Evolutionary conservation across 2,888 invertebrate species (phyloP), one percentile per base, ranked within the genome.

Genomic region (Dusona sp.): DNA sequence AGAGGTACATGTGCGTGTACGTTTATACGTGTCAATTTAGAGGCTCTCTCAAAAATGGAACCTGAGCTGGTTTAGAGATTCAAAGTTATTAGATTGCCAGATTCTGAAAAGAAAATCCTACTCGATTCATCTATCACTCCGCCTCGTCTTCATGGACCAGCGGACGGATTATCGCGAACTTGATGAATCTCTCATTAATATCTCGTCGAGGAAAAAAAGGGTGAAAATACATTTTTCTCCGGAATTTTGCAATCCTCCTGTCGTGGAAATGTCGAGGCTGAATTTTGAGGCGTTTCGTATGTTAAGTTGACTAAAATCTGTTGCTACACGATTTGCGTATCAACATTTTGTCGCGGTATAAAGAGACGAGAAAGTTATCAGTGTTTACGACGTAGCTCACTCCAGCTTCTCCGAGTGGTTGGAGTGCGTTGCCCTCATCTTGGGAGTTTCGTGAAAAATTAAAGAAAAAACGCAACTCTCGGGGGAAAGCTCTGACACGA

Each of bases 391-490:
- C 25, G 74, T 38, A 45, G 48, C 51, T 68, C n/a, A 33, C 33
- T 19, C 11, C 48, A 29, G 78, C 13, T 29, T n/a, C 9, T 4
- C 13, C 22, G 48, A 72, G 48, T 57, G 29, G 11, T 7, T 36
- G n/a, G 45, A 72, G 72, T 11, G 36, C 38, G 64, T 79, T 68
- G 36, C 38, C 68, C 72, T 80, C 38, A n/a, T 67, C 78, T 42
- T 54, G 70, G 45, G 65, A 51, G 38, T 61, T 68, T 54, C 33
- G 45, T 84, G 54, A 84, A 86, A 79, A 81, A 81, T 78, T 73
- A 25, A 79, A 82, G 36, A 81, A 57, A 11, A 51, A 45, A 61
- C 9, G 36, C n/a, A 22, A 33, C 75, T 57, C 74, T 70, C 79
- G 33, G 36, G 45, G 45, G 67, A 42, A 67, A 29, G n/a, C n/a